A percentile compares a stretch with the other conserved stretches of the same genome.
Conservation (phyloP, 2,113 vertebrate species). For the Steatornis caripensis region DNA sequence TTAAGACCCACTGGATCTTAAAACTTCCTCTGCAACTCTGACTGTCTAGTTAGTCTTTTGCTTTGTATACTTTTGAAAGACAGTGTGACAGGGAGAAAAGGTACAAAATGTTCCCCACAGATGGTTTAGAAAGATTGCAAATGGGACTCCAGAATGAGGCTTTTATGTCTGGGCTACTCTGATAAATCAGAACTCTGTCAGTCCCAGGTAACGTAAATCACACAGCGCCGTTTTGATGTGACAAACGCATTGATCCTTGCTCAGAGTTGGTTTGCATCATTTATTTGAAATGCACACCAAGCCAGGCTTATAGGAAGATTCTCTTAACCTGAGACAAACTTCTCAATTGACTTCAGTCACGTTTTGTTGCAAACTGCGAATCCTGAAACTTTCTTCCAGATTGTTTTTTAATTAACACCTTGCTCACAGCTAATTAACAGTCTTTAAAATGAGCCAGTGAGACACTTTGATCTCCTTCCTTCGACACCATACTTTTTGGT, state of each 20-base stretch:
- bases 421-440: conserved; percentile 47
- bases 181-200: not conserved
- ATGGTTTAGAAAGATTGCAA: not conserved
- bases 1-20: not conserved
- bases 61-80: not conserved
- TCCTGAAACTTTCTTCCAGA: conserved; percentile 12
- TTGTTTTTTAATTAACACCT: conserved; percentile 61
- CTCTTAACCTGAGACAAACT: not conserved
- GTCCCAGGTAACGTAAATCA: not conserved
- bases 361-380: conserved; percentile 28
- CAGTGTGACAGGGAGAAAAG: not conserved
- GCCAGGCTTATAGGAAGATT: not conserved
- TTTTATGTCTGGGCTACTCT: not conserved
- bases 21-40: not conserved
- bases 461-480: conserved; percentile 16
- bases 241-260: conserved; percentile 49
- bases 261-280: conserved; percentile 30
- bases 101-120: not conserved
- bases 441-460: not conserved
- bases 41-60: not conserved
- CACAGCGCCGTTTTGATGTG: conserved; percentile 20
- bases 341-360: not conserved
- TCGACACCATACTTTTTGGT: not conserved
- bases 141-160: not conserved
- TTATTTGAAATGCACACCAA: conserved; percentile 13